Evolutionary conservation across 2,888 invertebrate genomes (phyloP), one percentile per base, ranked within the genome.

Genomic region (Smittia sp.): DNA sequence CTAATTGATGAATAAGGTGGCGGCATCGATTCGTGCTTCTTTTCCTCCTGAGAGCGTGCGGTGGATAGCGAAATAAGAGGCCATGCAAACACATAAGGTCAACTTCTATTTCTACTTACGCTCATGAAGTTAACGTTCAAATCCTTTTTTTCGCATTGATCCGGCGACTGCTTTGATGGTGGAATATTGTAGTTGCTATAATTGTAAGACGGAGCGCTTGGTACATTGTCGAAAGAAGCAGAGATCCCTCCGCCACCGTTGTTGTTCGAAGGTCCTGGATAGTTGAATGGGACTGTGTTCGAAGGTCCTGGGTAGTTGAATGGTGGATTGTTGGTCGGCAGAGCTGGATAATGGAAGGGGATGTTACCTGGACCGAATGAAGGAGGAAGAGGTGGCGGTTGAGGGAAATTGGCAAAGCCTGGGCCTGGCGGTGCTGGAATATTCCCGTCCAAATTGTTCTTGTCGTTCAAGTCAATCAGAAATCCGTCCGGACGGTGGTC

Each of bases 331-430:
- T 52, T 69, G 11, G 4, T 32, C 4, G 67, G 24, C 13, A 89
- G 79, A 1, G 79, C 78, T 46, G 82, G 92, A 82, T 91, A 92
- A 78, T 84, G 86, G 78, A 91, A 92, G 0, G 90, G 88, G 75
- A 83, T 85, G 74, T 78, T 83, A 46, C 82, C 83, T 18, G 85
- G 85, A 0, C 85, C 85, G n/a, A 83, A 78, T 0, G 85, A 84
- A 81, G 83, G 77, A 1, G 90, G 89, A 77, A 90, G 81, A 9
- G 86, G 79, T 1, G 92, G 91, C 74, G 89, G 86, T 75, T 86
- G 87, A 1, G 94, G 93, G 81, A 87, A 94, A 0, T 92, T 93
- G 76, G 92, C 88, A 80, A 94, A 94, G 0, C 94, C 94, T 74
- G 89, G 87, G 38, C 91, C 90, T 75, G 89, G 88, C 3, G 92